Evolutionary conservation across 1,140 invertebrate genomes (phyloP).

Genomic region (Scaptomyza hsui): DNA sequence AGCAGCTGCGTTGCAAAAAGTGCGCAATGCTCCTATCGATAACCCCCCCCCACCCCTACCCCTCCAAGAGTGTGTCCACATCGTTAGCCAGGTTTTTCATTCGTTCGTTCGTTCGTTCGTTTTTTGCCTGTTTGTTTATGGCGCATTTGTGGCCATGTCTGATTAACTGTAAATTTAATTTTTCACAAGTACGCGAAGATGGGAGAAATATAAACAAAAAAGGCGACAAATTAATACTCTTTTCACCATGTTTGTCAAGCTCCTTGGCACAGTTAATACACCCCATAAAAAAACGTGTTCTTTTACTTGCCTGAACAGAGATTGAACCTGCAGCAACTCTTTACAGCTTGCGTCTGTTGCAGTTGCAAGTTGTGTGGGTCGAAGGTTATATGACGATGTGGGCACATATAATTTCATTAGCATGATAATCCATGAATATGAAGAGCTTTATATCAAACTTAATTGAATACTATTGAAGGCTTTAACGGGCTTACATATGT

Average conservation of each 20-base stretch:
- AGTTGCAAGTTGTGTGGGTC: constrained; percentile 8
- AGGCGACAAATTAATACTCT: constrained; percentile 7
- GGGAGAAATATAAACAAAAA: neutral
- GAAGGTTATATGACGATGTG: constrained; percentile 4
- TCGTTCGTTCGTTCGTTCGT: constrained; percentile 9
- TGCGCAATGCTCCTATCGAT: constrained; percentile 36
- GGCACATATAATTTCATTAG: constrained; percentile 51
- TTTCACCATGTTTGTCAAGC: neutral
- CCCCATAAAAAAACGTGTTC: too few relatives aligned
- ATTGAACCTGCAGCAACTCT: constrained; percentile 10
- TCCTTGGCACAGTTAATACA: neutral
- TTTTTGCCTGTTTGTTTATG: constrained; percentile 69
- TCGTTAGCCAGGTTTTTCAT: constrained; percentile 65
- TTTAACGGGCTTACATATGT: neutral
- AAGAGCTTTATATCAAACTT: constrained; percentile 24
- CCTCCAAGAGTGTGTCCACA: constrained; percentile 24
- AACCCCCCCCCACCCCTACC: neutral
- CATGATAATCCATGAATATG: constrained; percentile 28
- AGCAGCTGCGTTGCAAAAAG: constrained; percentile 30
- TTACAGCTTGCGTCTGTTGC: constrained; percentile 13
- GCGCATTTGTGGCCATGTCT: constrained; percentile 79
- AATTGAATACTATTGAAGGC: constrained; percentile 26
- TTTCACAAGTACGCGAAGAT: constrained; percentile 17
- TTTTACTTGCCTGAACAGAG: neutral
- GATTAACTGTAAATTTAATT: constrained; percentile 82